phyloP scores from a whole-genome alignment of 2,797 vertebrate genomes.

The Stomatorhinus walkeri region DNA sequence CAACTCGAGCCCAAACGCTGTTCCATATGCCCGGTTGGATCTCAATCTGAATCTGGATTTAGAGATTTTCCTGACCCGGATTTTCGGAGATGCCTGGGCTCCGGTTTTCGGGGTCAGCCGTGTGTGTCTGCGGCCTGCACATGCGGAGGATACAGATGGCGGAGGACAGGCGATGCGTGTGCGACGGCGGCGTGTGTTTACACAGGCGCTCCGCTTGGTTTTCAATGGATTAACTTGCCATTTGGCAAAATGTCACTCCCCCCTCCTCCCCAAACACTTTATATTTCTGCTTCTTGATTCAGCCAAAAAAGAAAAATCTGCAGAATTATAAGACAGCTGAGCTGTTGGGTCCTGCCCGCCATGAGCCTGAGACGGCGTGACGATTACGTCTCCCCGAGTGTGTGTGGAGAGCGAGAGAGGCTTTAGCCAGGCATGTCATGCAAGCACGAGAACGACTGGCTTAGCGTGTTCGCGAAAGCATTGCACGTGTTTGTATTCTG shows the following conservation, averaged over 20 bases:
- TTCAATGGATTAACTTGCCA: not conserved
- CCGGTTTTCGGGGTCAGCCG: not conserved
- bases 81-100: constrained; percentile 4
- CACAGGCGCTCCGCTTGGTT: not conserved
- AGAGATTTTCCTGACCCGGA: constrained; percentile 8
- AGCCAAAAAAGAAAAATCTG: not conserved
- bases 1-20: not conserved
- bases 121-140: not conserved
- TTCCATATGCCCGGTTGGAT: constrained; percentile 19
- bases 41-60: not conserved
- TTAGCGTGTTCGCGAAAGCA: not conserved
- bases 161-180: not conserved
- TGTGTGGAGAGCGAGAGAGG: not conserved
- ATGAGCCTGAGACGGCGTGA: not conserved
- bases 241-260: not conserved
- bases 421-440: not conserved
- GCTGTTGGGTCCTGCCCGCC: no score
- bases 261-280: not conserved
- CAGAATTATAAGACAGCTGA: not conserved
- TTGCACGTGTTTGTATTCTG: not conserved
- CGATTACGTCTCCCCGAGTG: not conserved
- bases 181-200: not conserved
- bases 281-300: not conserved
- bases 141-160: not conserved
- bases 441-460: not conserved